Conservation (phyloP, 1,140 invertebrate species). For the Caenorhabditis tropicalis region DNA sequence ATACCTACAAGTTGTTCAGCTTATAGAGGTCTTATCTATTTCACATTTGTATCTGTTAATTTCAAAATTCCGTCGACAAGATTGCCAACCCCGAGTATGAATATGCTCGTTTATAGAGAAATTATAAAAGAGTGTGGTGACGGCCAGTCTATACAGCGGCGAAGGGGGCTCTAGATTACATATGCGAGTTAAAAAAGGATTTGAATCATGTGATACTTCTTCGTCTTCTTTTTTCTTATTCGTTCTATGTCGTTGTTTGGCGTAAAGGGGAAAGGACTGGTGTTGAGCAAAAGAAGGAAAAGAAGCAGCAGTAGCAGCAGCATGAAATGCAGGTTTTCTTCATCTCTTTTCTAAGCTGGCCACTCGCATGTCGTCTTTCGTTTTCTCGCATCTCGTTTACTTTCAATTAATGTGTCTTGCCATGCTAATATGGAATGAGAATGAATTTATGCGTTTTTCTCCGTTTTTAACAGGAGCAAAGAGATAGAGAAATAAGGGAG, state of each 20-base stretch:
- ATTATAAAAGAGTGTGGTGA: no score
- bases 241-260: not conserved
- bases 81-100: no score
- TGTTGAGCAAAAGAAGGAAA: not conserved
- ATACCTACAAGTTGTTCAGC: no score
- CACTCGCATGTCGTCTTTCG: slow-evolving; percentile 29
- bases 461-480: not conserved
- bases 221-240: slow-evolving; percentile 17
- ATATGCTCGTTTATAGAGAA: no score
- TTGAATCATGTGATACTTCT: slow-evolving; percentile 42
- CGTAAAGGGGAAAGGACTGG: no score
- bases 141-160: no score
- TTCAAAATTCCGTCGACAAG: no score
- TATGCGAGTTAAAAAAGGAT: slow-evolving; percentile 28
- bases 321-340: slow-evolving; percentile 39
- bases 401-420: slow-evolving; percentile 43
- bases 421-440: slow-evolving; percentile 38
- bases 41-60: no score
- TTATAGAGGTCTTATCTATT: no score
- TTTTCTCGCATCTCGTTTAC: slow-evolving; percentile 42
- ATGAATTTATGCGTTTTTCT: slow-evolving; percentile 16
- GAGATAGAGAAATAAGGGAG: not conserved
- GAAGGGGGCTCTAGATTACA: not conserved
- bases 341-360: not conserved
- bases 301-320: not conserved